Conservation (phyloP, 53 echinoderm and acorn worm species). For the Actinopyga echinites region DNA sequence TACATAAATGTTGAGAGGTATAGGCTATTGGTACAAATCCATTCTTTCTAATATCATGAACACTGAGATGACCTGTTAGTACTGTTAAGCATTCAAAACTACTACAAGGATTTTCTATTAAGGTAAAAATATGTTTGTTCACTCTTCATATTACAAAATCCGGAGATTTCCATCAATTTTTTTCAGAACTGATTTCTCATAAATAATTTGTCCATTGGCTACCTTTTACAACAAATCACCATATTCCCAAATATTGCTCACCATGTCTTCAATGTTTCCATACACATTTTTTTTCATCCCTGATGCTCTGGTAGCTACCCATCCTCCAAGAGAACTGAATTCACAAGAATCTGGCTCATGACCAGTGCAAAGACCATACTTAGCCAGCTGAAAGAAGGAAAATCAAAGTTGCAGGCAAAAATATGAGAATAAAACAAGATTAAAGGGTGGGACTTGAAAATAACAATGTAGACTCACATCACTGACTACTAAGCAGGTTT, state of each 20-base stretch:
- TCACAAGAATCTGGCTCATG: slow-evolving; percentile 98
- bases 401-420: neutral
- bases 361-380: slow-evolving; percentile 90
- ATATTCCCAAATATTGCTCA: slow-evolving; percentile 27
- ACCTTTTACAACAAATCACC: neutral
- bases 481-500: no score
- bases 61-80: no score
- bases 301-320: slow-evolving; percentile 97
- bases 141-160: neutral
- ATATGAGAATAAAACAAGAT: no score
- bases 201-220: no score
- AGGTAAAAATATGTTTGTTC: neutral
- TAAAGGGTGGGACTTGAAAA: no score
- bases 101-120: no score
- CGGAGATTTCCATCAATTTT: neutral
- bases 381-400: slow-evolving; percentile 63
- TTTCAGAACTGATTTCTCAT: neutral
- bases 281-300: slow-evolving; percentile 99
- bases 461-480: no score
- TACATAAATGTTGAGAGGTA: no score
- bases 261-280: slow-evolving; percentile 99
- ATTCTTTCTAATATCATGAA: no score
- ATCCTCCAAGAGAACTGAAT: slow-evolving; percentile 93
- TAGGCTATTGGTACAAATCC: no score
- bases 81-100: no score